Base-by-base conservation (phyloP, 2,113 vertebrate species). In the Notarius lentiginosus region DNA sequence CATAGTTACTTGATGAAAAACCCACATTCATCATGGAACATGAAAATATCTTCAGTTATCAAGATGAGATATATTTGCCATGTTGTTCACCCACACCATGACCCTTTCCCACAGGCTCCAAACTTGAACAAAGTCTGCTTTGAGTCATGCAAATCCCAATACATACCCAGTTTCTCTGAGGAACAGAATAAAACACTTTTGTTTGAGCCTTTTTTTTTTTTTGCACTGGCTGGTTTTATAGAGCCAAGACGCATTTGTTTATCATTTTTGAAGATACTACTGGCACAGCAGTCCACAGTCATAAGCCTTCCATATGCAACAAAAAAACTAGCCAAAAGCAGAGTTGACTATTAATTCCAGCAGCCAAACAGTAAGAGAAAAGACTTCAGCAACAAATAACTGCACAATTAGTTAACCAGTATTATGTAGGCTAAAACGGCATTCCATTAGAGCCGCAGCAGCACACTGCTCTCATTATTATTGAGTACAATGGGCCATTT, bases 401-500 rank as follows among this genome's bases (percentile, higher is more conserved):
- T 63, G 47, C 27, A 79, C 15, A 41, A 20, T 86, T 56, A n/a
- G 58, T 83, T 68, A 79, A 53, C n/a, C 66, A 47, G 41, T 34
- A 86, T 56, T 34, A 70, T 22, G 87, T 27, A 79, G 89, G 87
- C 65, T 34, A 53, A 85, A 75, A 65, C 17, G 47, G 79, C 87
- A 85, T 88, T 73, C 84, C 61, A 81, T 86, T 66, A 58, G 65
- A 77, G 58, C 49, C 75, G 56, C 84, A 76, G 87, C 85, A 87
- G 60, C 79, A 86, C 89, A 91, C 90, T 91, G 88, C 89, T 91
- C 88, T 86, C 91, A 91, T 92, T 92, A 93, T 90, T 91, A 30
- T 20, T 20, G 49, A 89, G 70, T 88, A 94, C 91, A 93, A 93
- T 88, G 92, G 90, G 86, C 83, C n/a, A 79, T 90, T 91, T 92